Conservation (phyloP, 1,140 invertebrate genomes). For the Zaprionus nigranus region DNA sequence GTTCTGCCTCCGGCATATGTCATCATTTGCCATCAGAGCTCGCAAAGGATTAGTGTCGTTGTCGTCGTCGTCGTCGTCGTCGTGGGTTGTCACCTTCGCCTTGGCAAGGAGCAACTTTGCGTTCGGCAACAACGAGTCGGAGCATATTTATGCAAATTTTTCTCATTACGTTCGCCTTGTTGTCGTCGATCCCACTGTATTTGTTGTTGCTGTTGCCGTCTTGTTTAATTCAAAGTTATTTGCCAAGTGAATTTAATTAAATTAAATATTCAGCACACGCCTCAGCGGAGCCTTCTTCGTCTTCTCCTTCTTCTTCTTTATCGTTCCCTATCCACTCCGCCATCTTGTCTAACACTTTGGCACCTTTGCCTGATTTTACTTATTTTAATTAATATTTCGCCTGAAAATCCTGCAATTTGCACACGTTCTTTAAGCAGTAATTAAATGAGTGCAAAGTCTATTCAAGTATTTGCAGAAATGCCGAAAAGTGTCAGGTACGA, state of each 20-base stretch:
- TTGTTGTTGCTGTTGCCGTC: constrained; percentile 46
- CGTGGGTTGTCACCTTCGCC: constrained; percentile 41
- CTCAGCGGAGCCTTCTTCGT: constrained; percentile 29
- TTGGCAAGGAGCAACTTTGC: constrained; percentile 47
- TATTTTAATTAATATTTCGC: constrained; percentile 63
- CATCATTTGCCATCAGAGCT: constrained; percentile 57
- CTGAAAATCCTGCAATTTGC: constrained; percentile 51
- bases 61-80: background rate
- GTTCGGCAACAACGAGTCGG: constrained; percentile 64
- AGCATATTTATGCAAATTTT: constrained; percentile 80
- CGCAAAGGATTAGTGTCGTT: constrained; percentile 65
- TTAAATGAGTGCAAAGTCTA: constrained; percentile 3
- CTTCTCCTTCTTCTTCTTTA: background rate
- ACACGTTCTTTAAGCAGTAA: constrained; percentile 51
- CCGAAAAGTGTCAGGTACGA: background rate
- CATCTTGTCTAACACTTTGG: constrained; percentile 41
- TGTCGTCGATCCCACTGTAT: constrained; percentile 24
- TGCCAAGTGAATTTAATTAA: constrained; percentile 81
- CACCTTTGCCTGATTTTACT: constrained; percentile 48
- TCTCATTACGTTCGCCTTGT: constrained; percentile 66
- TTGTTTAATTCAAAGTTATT: constrained; percentile 74
- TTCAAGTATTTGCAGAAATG: background rate
- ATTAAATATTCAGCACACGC: constrained; percentile 80
- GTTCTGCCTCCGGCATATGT: constrained; percentile 61
- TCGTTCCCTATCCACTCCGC: background rate